A percentile compares a stretch with the other conserved stretches of the same genome.
These are phyloP conservation scores for Mycteria americana DNA, from an alignment of 2,797 vertebrate genomes.

Conservation along the genomic window DNA sequence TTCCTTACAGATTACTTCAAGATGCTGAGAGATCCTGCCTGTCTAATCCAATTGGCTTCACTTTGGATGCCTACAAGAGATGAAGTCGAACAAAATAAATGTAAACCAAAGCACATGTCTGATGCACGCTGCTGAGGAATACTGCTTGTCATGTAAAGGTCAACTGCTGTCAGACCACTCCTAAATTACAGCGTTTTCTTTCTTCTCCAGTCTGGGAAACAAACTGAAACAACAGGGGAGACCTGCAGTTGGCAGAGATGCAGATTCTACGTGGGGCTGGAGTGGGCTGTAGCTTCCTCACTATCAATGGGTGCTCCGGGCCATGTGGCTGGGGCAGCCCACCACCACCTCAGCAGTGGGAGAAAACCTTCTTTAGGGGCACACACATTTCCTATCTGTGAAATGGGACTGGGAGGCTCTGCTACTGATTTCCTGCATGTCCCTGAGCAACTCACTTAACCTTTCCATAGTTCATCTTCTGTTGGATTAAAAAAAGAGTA, in stretches of 20 bases:
- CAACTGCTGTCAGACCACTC: background rate
- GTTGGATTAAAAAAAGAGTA: background rate
- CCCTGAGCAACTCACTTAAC: background rate
- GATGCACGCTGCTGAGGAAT: background rate
- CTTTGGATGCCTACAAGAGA: background rate
- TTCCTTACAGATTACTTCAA: background rate
- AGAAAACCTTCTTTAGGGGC: background rate
- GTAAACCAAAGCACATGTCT: background rate
- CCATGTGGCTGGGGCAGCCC: background rate
- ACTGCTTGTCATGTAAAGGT: background rate
- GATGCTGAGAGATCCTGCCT: background rate
- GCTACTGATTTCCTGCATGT: background rate
- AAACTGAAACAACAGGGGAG: background rate
- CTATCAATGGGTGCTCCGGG: background rate
- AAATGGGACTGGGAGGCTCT: background rate
- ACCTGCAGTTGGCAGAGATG: background rate
- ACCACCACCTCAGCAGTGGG: background rate
- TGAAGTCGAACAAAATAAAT: background rate
- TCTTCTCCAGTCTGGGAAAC: background rate
- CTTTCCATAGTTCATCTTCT: background rate
- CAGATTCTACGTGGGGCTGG: accelerated
- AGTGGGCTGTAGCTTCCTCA: background rate
- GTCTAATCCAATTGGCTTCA: background rate
- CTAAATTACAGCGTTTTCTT: background rate
- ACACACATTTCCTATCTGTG: background rate